phyloP scores from a whole-genome alignment of 35 echinoderm and acorn worm species.

The Patiria miniata region DNA sequence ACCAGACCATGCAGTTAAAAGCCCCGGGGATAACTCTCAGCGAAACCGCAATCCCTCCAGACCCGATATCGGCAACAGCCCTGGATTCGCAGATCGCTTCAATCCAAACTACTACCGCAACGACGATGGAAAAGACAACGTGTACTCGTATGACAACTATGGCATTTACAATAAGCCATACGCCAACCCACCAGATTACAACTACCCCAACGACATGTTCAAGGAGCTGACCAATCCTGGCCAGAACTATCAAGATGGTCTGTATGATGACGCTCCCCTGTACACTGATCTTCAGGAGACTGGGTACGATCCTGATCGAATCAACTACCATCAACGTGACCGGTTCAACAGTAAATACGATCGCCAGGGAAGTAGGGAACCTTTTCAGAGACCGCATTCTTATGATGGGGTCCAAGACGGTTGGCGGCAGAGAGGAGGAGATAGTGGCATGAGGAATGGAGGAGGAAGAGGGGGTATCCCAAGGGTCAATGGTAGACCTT shows the following conservation, averaged over 20 bases:
- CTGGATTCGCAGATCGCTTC: neutral
- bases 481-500: neutral
- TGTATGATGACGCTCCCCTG: neutral
- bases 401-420: neutral
- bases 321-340: neutral
- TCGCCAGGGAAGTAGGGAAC: neutral
- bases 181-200: neutral
- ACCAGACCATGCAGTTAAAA: neutral
- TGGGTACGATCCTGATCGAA: neutral
- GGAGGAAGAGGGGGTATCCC: neutral
- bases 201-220: neutral
- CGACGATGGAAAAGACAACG: neutral
- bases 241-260: neutral
- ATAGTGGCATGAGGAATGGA: conserved; percentile 2
- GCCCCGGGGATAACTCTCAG: too few species aligned
- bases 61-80: neutral
- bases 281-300: neutral
- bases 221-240: neutral
- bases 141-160: neutral
- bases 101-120: neutral
- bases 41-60: neutral
- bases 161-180: neutral
- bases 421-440: neutral
- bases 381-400: neutral
- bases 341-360: conserved; percentile 4